Evolutionary conservation across 1,140 invertebrate species (phyloP), one percentile per base, ranked within the genome.

Genomic region (Drosophila pallidifrons): DNA sequence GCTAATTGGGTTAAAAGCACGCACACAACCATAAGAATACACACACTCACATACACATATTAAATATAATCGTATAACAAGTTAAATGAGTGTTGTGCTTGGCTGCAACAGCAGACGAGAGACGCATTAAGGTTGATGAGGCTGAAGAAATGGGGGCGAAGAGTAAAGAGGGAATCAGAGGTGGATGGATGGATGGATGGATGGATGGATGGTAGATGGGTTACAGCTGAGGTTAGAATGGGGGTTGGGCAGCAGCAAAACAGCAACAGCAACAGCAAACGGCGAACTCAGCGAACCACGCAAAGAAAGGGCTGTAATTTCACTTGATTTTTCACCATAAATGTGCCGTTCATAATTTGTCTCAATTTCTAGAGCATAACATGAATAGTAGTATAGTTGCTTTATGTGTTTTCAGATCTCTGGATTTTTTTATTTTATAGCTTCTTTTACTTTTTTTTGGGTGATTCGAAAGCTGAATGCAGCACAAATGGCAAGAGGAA

Each of bases 1-100:
- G 73, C 73, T 87, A 88, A 88, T 88, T 88, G 83, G 83, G 83
- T 87, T 88, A 88, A 87, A 88, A 83, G 85, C 80, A 73, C 60
- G 46, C 59, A 55, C 63, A 55, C 28, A 71, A 13, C 43, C 15
- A 67, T 3, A 25, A 25, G 20, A 25, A 25, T 25, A 25, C 38
- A 32, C 55, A 70, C 43, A 55, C 47, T 54, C 38, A 47, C 38
- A 52, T 30, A 30, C 46, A 63, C 38, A 20, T 30, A 59, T 13
- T 35, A 16, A 20, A 46, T 58, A 8, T 41, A 41, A 57, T 57
- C 58, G 79, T 57, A 52, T 46, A 72, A 71, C 51, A 74, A 71
- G 68, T 82, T 79, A 68, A 75, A 78, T 69, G 60, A 64, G 63
- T 75, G 75, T 59, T 68, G 63, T 74, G 63, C 47, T 75, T 66